Conservation (phyloP, 2,797 vertebrate genomes). For the Alosa sapidissima region DNA sequence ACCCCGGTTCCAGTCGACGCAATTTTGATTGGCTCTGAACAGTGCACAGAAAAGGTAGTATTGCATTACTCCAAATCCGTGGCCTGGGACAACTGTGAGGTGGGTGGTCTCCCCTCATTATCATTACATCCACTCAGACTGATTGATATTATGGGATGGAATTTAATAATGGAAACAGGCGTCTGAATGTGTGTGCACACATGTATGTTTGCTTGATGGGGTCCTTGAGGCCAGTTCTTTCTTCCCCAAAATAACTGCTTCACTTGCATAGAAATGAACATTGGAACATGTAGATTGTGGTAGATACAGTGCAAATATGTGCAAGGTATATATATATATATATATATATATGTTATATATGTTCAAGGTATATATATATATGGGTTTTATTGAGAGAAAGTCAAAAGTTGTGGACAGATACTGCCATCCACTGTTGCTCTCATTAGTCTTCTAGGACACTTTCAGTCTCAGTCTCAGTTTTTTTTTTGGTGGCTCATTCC, state of each 20-base stretch:
- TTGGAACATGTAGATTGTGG: not conserved
- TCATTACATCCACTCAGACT: constrained; percentile 71
- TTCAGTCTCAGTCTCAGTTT: not conserved
- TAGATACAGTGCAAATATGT: not conserved
- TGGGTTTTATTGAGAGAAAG: too few relatives aligned
- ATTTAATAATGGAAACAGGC: constrained; percentile 74
- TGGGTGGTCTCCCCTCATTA: constrained; percentile 81
- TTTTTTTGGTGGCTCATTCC: not conserved
- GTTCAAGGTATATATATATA: too few relatives aligned
- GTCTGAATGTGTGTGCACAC: not conserved
- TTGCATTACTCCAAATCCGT: constrained; percentile 77
- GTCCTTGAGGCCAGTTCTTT: not conserved
- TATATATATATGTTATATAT: too few relatives aligned
- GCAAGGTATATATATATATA: not conserved
- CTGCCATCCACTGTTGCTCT: not conserved
- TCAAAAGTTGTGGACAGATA: not conserved
- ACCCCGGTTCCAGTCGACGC: constrained; percentile 61
- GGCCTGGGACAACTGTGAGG: constrained; percentile 60
- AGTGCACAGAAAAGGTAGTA: constrained; percentile 73
- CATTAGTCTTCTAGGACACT: not conserved
- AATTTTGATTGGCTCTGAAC: constrained; percentile 77
- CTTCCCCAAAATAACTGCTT: not conserved
- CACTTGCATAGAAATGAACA: not conserved
- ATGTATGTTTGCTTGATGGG: not conserved
- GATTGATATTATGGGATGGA: constrained; percentile 76